Conservation (phyloP, 2,113 vertebrate species). For the Myotis yumanensis region DNA sequence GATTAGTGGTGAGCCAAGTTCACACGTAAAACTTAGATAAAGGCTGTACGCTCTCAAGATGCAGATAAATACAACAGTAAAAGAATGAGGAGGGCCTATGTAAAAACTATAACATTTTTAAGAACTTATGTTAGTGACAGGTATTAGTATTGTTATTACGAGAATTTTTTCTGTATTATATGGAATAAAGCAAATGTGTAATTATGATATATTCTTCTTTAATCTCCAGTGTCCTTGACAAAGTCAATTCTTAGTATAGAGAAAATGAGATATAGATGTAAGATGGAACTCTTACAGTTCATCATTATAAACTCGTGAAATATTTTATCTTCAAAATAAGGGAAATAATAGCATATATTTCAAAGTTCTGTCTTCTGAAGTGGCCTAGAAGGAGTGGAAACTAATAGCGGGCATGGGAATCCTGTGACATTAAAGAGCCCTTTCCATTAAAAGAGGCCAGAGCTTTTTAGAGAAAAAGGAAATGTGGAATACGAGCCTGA, state of each 20-base stretch:
- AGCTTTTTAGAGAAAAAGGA: not conserved
- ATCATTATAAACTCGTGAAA: not conserved
- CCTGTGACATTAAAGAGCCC: not conserved
- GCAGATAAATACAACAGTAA: not conserved
- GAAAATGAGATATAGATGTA: not conserved
- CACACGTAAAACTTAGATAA: not conserved
- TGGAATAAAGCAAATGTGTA: not conserved
- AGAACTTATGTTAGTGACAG: not conserved
- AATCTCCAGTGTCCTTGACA: not conserved
- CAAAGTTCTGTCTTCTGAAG: not conserved
- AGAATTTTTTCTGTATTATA: not conserved
- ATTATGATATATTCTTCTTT: not conserved
- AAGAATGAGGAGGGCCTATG: not conserved
- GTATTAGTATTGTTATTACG: not conserved
- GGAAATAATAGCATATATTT: not conserved
- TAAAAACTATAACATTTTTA: not conserved
- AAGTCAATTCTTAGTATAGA: not conserved
- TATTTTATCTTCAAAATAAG: slow-evolving; percentile 24
- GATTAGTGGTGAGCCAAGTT: not conserved
- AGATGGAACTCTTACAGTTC: not conserved
- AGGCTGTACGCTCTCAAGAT: not conserved
- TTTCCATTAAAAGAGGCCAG: not conserved
- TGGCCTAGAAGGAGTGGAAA: not conserved
- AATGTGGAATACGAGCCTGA: not conserved
- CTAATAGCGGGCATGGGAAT: no score